Evolutionary conservation across 2,797 vertebrate species (phyloP).

Genomic region (Sardinella longiceps): DNA sequence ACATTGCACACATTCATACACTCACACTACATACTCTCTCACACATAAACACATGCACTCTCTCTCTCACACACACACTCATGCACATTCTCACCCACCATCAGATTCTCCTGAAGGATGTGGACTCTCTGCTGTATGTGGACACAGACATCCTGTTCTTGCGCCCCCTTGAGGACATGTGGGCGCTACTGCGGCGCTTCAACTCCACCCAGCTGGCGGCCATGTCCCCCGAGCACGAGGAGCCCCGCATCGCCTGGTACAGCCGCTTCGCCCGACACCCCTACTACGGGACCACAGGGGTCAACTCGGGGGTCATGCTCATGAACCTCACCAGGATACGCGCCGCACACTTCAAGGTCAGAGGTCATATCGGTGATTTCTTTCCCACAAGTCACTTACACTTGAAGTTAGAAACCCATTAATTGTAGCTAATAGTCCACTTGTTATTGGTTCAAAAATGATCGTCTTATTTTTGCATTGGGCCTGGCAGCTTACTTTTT

Average conservation of each 20-base stretch:
- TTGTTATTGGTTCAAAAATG: too few relatives aligned
- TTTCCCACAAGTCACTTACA: too few relatives aligned
- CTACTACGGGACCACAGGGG: constrained; percentile 87
- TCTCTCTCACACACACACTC: neutral
- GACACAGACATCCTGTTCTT: constrained; percentile 94
- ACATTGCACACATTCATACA: neutral
- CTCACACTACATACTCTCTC: neutral
- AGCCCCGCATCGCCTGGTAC: constrained; percentile 93
- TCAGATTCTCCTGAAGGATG: constrained; percentile 87
- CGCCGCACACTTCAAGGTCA: constrained; percentile 86
- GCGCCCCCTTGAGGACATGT: constrained; percentile 86
- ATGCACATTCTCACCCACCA: neutral
- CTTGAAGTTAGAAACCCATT: too few relatives aligned
- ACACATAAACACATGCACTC: neutral
- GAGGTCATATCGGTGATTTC: neutral
- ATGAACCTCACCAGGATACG: constrained; percentile 95
- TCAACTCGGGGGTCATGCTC: constrained; percentile 96
- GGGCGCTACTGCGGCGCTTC: constrained; percentile 83
- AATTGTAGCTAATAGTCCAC: too few relatives aligned
- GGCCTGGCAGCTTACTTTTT: too few relatives aligned
- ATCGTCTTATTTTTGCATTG: too few relatives aligned
- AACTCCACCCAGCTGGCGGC: constrained; percentile 90
- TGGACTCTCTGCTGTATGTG: constrained; percentile 89
- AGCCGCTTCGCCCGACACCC: constrained; percentile 93
- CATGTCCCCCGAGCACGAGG: constrained; percentile 93